Evolutionary conservation across 2,797 vertebrate species (phyloP), one percentile per base, ranked within the genome.

Genomic region (Saxicola maurus): DNA sequence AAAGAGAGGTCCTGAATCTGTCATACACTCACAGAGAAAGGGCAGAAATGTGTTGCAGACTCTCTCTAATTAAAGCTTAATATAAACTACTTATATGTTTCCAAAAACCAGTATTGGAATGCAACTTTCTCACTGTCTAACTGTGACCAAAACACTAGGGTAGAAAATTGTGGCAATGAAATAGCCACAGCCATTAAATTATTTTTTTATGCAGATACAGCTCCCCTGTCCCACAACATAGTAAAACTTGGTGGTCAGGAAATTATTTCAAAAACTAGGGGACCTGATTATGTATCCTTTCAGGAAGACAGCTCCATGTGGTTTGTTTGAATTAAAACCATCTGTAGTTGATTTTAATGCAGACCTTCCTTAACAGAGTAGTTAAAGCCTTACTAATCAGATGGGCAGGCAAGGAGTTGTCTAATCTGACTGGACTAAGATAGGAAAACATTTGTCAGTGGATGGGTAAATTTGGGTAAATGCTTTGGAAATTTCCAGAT

Each of bases 371-470:
- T 43, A 49, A 53, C 1, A 37, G 10, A 48, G n/a, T 28, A 1
- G 4, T 66, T 57, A 62, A 17, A 71, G 42, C 30, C 27, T 71
- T 37, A 66, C 10, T 37, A n/a, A 60, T 43, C 23, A 76, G 25
- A 38, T 10, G 40, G 43, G 13, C 20, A 40, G 52, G 19, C 33
- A 52, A 80, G 13, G 21, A 31, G 3, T 8, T 27, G 12, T 17
- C 24, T 40, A 19, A 20, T 42, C 23, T 60, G 49, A 72, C 11
- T 35, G 16, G 35, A 38, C 13, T 59, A 19, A 49, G 23, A 14
- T 1, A 75, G 6, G 17, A 78, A 33, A 82, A 33, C 7, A 17
- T 49, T 81, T 0, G 0, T 24, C 1, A 1, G n/a, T 35, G 20
- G 17, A 46, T 68, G 24, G 33, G 4, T 49, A 45, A 49, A 9